A percentile compares a stretch with the other conserved stretches of the same genome.
These are phyloP conservation scores for Trachelipus rathkii DNA, from an alignment of 1,140 invertebrate genomes.

Conservation along the genomic window DNA sequence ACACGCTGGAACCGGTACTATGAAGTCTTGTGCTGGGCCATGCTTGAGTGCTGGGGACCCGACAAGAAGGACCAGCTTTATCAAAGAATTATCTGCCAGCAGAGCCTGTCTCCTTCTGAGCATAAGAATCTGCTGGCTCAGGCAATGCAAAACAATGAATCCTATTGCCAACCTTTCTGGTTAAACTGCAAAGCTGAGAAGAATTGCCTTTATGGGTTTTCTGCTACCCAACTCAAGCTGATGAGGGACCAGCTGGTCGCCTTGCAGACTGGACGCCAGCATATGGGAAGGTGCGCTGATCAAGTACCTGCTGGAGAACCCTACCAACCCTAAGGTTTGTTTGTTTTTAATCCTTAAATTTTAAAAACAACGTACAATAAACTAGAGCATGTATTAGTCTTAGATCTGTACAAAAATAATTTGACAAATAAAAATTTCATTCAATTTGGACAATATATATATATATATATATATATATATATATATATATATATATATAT, in stretches of 20 bases:
- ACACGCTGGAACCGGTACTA: constrained; percentile 29
- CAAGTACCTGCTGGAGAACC: background rate
- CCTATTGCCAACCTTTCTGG: constrained; percentile 26
- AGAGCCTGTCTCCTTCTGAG: constrained; percentile 20
- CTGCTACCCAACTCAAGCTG: constrained; percentile 26
- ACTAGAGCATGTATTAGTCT: background rate
- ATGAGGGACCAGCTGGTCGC: constrained; percentile 10
- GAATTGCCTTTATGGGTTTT: constrained; percentile 22
- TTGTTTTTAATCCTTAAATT: too few relatives aligned
- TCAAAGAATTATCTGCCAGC: constrained; percentile 19
- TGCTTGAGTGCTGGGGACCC: background rate
- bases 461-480: too few relatives aligned
- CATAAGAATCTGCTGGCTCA: constrained; percentile 22
- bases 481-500: too few relatives aligned
- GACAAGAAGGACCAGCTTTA: constrained; percentile 21
- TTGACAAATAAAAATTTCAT: too few relatives aligned
- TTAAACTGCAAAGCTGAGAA: constrained; percentile 19
- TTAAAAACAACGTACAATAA: background rate
- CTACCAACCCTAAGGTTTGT: background rate
- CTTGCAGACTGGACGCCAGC: constrained; percentile 5
- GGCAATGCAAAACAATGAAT: constrained; percentile 16
- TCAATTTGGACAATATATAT: too few relatives aligned
- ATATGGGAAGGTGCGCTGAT: background rate
- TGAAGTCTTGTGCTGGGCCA: constrained; percentile 23
- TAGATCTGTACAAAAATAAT: too few relatives aligned